Conservation (phyloP, 1,140 invertebrate genomes). For the Megalonaias nervosa region DNA sequence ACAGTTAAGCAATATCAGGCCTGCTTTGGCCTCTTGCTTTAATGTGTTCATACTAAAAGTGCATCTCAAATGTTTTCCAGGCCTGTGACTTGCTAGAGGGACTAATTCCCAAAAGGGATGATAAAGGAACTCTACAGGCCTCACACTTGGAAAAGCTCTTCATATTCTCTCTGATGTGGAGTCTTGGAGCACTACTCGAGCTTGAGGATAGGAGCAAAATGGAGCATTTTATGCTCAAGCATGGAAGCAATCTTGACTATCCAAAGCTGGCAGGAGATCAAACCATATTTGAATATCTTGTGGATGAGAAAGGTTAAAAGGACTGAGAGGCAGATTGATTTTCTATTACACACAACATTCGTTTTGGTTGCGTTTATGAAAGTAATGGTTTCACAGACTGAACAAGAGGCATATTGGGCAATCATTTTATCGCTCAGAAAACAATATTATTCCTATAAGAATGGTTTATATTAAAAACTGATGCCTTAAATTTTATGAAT, state of each 20-base stretch:
- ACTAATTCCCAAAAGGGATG: slow-evolving; percentile 79
- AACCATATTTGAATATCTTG: slow-evolving; percentile 90
- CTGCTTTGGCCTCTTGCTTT: too few species aligned
- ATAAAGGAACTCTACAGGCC: slow-evolving; percentile 67
- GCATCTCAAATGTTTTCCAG: slow-evolving; percentile 43
- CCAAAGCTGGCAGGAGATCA: slow-evolving; percentile 63
- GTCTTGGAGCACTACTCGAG: slow-evolving; percentile 91
- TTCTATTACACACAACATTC: too few species aligned
- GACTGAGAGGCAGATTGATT: not conserved
- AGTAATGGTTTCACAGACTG: too few species aligned
- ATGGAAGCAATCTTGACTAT: slow-evolving; percentile 49
- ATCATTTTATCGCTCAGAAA: too few species aligned
- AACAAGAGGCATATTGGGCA: too few species aligned
- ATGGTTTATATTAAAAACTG: too few species aligned
- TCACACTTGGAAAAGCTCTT: slow-evolving; percentile 66
- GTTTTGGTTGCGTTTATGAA: too few species aligned
- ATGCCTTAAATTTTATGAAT: too few species aligned
- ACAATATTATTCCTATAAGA: too few species aligned
- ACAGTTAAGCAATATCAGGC: too few species aligned
- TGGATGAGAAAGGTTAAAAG: slow-evolving; percentile 82
- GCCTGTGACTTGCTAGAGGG: slow-evolving; percentile 83
- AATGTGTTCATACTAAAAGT: too few species aligned
- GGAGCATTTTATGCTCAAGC: slow-evolving; percentile 63
- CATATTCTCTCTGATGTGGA: slow-evolving; percentile 89
- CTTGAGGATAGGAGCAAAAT: slow-evolving; percentile 82